Evolutionary conservation across 2,888 invertebrate species (phyloP), one percentile per base, ranked within the genome.

Genomic region (Stenodema calcarata): DNA sequence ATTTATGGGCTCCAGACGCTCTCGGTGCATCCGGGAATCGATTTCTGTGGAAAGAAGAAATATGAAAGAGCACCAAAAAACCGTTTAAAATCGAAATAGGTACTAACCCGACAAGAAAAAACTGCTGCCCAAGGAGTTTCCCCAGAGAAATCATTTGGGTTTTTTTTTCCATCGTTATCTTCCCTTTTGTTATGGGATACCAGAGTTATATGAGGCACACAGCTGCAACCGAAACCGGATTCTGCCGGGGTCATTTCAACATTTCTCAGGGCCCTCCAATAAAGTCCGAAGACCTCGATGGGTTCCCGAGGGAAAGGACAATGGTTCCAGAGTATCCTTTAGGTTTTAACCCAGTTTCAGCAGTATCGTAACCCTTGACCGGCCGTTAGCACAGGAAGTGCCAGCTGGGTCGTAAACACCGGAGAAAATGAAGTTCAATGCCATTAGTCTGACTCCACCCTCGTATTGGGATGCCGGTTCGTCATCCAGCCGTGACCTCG

Each of bases 341-440:
- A 23, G 62, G 27, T 62, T 23, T 62, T 62, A 62, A 62, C 62
- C 62, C 62, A 62, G 62, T 62, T 62, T 62, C 11, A 2, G 18
- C 12, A 18, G 7, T 62, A 4, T 62, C 47, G 23, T 23, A 18
- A 62, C 23, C 23, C 62, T 9, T 23, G 23, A 9, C 7, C 62
- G 62, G 62, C 62, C 62, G 62, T 62, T 62, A 62, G 11, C 62
- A 23, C 62, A 62, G 73, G 73, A 73, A 73, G 73, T 35, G 62
- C 73, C 73, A 73, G 73, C 73, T 73, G 73, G 73, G 18, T 73
- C 73, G 41, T 73, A 73, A 73, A 73, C 35, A 73, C 62, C 23
- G 6, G 62, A 23, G 62, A 62, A 62, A 62, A 62, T 62, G 62
- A 41, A 41, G 73, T 73, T 73, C 73, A 73, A 41, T 73, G 73